These are phyloP conservation scores for Oxystoma pomonae DNA, from an alignment of 2,888 invertebrate species.

Conservation along the genomic window DNA sequence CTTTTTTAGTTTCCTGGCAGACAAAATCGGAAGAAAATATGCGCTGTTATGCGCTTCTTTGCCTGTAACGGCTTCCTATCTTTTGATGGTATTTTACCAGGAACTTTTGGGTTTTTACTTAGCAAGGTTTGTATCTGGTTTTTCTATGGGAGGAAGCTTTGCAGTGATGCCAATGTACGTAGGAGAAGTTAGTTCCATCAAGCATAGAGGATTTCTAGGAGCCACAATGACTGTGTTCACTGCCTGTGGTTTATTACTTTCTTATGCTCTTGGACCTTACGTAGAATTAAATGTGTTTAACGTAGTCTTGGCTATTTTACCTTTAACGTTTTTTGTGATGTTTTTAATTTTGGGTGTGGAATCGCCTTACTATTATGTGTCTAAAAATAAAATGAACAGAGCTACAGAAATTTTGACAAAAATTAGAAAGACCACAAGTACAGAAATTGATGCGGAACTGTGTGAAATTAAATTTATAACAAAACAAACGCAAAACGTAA, in stretches of 20 bases:
- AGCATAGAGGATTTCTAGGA: conserved; percentile 77
- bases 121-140: conserved; percentile 59
- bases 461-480: conserved; percentile 34
- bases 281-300: conserved; percentile 62
- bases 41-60: conserved; percentile 55
- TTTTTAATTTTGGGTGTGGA: conserved; percentile 78
- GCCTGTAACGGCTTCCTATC: conserved; percentile 69
- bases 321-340: conserved; percentile 46
- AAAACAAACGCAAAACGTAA: conserved; percentile 18
- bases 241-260: conserved; percentile 61
- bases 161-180: conserved; percentile 81
- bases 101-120: conserved; percentile 52
- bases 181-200: conserved; percentile 78
- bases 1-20: conserved; percentile 61
- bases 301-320: conserved; percentile 52
- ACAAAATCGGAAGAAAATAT: conserved; percentile 63
- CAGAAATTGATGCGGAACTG: conserved; percentile 61
- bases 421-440: conserved; percentile 59
- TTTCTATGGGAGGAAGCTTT: conserved; percentile 65
- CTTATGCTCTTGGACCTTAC: conserved; percentile 70
- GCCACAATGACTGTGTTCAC: conserved; percentile 77
- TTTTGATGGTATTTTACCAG: conserved; percentile 57
- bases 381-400: conserved; percentile 54
- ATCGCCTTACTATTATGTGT: conserved; percentile 68
- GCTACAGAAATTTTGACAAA: conserved; percentile 63